Base-by-base conservation (phyloP, 2,888 invertebrate species). In the Laspeyria flexula region DNA sequence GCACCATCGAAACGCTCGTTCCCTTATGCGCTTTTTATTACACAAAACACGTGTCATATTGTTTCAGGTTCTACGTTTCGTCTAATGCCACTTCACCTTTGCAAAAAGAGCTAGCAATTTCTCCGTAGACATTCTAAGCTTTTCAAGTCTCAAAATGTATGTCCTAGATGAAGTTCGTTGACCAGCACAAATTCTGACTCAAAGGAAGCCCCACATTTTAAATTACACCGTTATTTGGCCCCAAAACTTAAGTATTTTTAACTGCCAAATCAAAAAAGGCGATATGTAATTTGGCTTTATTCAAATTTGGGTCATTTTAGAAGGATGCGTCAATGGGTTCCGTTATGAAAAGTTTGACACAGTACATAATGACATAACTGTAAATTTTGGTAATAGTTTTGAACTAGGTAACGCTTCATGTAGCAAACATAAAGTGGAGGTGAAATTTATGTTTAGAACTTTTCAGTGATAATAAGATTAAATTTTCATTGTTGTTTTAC, bases 361-460 rank as follows among this genome's bases (percentile, higher is more conserved):
- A 73, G 15, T 42, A 6, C 3, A 47, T 67, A 67, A 71, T 71
- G 62, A 54, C 54, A 40, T 68, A 68, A 68, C 68, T 63, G 69
- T 63, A 48, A 25, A 33, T 37, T 57, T 45, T 56, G n/a, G n/a
- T n/a, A n/a, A 55, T 48, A 16, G 2, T 21, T 2, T 21, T 3
- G 21, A 21, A 21, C 21, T 21, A 5, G 21, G 21, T 21, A 3
- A 21, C 21, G 5, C n/a, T n/a, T n/a, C n/a, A n/a, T n/a, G n/a
- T n/a, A 21, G 2, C 21, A 21, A 21, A 21, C 5, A 21, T n/a
- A n/a, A n/a, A n/a, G n/a, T n/a, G n/a, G n/a, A n/a, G n/a, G n/a
- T n/a, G n/a, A n/a, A n/a, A n/a, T n/a, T n/a, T n/a, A n/a, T n/a
- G n/a, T n/a, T n/a, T n/a, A n/a, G n/a, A n/a, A n/a, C n/a, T n/a